These are phyloP conservation scores for Drosophila navojoa DNA, from an alignment of 1,140 invertebrate species.

Conservation along the genomic window DNA sequence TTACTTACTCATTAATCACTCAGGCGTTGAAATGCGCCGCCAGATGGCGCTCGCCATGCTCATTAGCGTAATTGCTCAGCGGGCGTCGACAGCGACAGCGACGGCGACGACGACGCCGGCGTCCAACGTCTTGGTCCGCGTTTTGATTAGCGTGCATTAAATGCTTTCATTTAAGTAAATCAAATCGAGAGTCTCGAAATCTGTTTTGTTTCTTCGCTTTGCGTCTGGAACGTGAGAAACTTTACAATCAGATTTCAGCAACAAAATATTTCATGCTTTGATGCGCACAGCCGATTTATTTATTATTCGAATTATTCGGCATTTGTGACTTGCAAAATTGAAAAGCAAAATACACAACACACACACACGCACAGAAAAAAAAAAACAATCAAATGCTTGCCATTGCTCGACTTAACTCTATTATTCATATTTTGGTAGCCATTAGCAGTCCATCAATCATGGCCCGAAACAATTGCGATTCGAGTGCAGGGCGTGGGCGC, in stretches of 20 bases:
- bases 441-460: constrained; percentile 58
- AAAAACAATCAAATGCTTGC: constrained; percentile 25
- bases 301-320: constrained; percentile 79
- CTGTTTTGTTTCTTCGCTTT: constrained; percentile 28
- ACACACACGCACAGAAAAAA: no score
- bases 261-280: constrained; percentile 67
- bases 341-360: constrained; percentile 18
- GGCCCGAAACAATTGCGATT: constrained; percentile 52
- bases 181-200: constrained; percentile 68
- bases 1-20: constrained; percentile 78
- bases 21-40: constrained; percentile 76
- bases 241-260: constrained; percentile 59
- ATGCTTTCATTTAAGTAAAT: constrained; percentile 79
- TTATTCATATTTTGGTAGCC: constrained; percentile 36
- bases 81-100: constrained; percentile 38
- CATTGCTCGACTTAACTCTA: constrained; percentile 30
- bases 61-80: constrained; percentile 76
- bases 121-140: constrained; percentile 10
- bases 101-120: neutral
- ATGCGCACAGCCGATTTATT: constrained; percentile 77
- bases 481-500: constrained; percentile 54
- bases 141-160: constrained; percentile 81
- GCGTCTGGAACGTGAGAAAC: constrained; percentile 72
- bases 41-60: constrained; percentile 75
- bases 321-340: constrained; percentile 71